Evolutionary conservation across 2,797 vertebrate genomes (phyloP), one percentile per base, ranked within the genome.

Genomic region (Cyclura pinguis): DNA sequence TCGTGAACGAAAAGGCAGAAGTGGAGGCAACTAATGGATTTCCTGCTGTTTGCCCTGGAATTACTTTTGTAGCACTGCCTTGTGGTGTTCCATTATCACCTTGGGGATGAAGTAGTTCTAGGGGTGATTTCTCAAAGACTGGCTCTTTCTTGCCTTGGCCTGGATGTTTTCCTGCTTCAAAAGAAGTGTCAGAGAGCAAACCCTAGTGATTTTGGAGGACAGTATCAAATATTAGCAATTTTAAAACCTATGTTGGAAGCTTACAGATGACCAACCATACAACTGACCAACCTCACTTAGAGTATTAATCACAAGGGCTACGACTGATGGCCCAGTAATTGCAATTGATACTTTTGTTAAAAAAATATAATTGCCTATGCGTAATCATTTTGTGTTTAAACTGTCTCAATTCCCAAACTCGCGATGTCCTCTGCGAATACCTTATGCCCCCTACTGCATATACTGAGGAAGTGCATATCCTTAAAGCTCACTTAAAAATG

Each of bases 81-180:
- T 80, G 85, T 6, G 27, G 47, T 85, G 87, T 67, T 1, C 82
- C 89, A 16, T 94, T 91, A 5, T 22, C 18, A 84, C 88, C 89
- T 27, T 77, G 93, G 35, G 87, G 74, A 1, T 89, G 59, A 89
- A 95, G 84, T 50, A 86, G 91, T 57, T 93, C 80, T 0, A 67
- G 91, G 0, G 10, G 82, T 74, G 94, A 90, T 84, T 92, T 38
- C 50, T 90, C 89, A 72, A 0, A 1, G 0, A 29, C 10, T 76
- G 69, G 78, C 80, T 57, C 89, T 85, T 95, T 95, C 90, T 80
- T 90, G 92, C 50, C 90, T 93, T 62, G 94, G 22, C 85, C 92
- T 83, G 52, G 88, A 38, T 90, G 94, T 92, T 98, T 98, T 90
- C 94, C 98, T 98, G 97, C 67, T 93, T n/a, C 85, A 93, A 84